Conservation (phyloP, 2,113 vertebrate species). For the Natator depressus region DNA sequence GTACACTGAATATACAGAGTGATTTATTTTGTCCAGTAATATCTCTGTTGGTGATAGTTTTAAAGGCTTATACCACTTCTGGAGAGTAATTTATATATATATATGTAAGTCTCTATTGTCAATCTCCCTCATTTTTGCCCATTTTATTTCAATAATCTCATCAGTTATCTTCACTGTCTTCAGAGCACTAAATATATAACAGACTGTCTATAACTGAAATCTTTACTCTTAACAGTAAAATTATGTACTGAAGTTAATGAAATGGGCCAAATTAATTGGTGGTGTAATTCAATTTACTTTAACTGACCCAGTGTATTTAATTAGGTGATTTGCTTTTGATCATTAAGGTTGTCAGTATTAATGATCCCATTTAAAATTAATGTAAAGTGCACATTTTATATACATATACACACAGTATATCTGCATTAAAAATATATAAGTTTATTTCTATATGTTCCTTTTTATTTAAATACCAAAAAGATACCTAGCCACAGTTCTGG, state of each 20-base stretch:
- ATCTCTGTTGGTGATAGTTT: neutral
- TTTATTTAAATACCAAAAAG: conserved; percentile 3
- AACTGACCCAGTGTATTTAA: neutral
- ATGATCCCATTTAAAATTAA: neutral
- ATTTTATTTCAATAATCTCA: conserved; percentile 28
- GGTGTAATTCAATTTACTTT: conserved; percentile 3
- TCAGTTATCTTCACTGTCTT: conserved; percentile 9
- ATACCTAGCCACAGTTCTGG: neutral
- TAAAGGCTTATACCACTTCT: conserved; percentile 30
- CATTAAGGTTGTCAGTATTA: neutral
- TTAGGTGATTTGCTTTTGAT: conserved; percentile 16
- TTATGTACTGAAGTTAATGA: conserved; percentile 5
- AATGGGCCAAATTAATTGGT: conserved; percentile 33
- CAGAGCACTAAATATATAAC: conserved; percentile 12
- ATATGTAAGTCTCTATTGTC: conserved; percentile 17
- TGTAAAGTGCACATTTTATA: neutral
- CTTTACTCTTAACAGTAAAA: conserved; percentile 32
- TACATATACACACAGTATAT: neutral
- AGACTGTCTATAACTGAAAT: conserved; percentile 21
- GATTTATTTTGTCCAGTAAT: neutral
- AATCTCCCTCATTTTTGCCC: conserved; percentile 19
- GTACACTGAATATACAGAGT: neutral
- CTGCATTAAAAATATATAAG: neutral
- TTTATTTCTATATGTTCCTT: neutral
- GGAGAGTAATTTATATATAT: conserved; percentile 4